Conservation (phyloP, 2,797 vertebrate genomes). For the Novumbra hubbsi region DNA sequence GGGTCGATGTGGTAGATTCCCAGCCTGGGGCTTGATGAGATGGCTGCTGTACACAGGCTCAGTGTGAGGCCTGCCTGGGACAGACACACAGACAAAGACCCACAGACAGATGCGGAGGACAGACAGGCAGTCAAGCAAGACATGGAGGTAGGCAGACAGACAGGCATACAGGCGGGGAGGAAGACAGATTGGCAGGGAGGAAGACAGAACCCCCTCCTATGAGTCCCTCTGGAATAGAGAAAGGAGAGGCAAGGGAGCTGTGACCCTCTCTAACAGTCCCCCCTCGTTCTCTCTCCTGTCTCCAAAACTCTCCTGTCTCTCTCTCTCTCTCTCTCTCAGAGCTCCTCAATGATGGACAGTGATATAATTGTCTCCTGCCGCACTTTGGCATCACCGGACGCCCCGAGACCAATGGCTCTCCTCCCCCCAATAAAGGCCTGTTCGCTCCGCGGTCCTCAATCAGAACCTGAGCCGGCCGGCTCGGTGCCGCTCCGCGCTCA, state of each 20-base stretch:
- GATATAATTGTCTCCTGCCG: conserved; percentile 26
- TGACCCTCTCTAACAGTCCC: neutral
- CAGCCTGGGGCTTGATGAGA: conserved; percentile 42
- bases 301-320: conserved; percentile 25
- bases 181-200: neutral
- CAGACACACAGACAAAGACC: too few relatives aligned
- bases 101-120: too few relatives aligned
- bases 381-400: conserved; percentile 24
- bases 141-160: too few relatives aligned
- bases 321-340: conserved; percentile 23
- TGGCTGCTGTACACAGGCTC: conserved; percentile 35
- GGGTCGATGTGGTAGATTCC: conserved; percentile 38
- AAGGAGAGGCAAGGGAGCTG: conserved; percentile 14
- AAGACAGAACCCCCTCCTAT: conserved; percentile 45
- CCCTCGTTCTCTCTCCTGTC: neutral
- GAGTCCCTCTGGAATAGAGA: neutral
- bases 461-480: conserved; percentile 2
- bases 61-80: conserved; percentile 13
- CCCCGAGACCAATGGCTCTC: conserved; percentile 32
- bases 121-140: too few relatives aligned
- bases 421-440: conserved; percentile 7
- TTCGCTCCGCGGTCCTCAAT: conserved; percentile 10
- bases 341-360: conserved; percentile 36
- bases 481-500: neutral
- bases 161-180: too few relatives aligned